These are phyloP conservation scores for Boleophthalmus pectinirostris DNA, from an alignment of 2,113 vertebrate genomes.

Conservation along the genomic window DNA sequence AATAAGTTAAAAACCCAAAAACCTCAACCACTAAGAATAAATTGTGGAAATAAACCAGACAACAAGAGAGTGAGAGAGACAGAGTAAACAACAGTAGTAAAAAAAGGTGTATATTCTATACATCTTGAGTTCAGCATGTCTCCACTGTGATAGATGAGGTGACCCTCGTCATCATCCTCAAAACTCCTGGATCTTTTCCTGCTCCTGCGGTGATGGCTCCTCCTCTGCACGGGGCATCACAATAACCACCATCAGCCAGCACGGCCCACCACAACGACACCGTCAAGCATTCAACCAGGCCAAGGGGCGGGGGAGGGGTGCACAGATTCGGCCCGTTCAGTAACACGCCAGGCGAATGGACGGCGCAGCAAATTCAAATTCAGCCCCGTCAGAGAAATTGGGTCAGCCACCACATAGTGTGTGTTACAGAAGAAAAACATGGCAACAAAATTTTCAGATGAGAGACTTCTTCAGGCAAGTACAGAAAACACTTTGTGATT, in stretches of 20 bases:
- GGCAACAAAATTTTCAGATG: constrained; percentile 99
- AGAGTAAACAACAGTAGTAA: constrained; percentile 78
- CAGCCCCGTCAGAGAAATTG: constrained; percentile 96
- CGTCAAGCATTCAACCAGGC: constrained; percentile 88
- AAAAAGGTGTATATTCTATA: constrained; percentile 90
- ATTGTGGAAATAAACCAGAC: constrained; percentile 69
- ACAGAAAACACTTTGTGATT: constrained; percentile 81
- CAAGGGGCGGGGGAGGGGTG: constrained; percentile 73
- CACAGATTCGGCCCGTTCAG: constrained; percentile 89
- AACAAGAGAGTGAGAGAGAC: constrained; percentile 77
- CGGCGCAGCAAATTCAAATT: constrained; percentile 99
- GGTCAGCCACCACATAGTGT: constrained; percentile 95
- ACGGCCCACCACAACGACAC: constrained; percentile 86
- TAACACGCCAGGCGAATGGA: constrained; percentile 83
- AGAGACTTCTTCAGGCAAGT: constrained; percentile 86
- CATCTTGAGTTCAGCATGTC: constrained; percentile 95
- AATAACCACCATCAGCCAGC: constrained; percentile 79
- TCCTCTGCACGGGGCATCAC: constrained; percentile 83
- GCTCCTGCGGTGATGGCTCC: constrained; percentile 83
- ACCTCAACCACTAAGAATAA: constrained; percentile 47
- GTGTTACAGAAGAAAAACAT: constrained; percentile 99
- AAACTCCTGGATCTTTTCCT: constrained; percentile 94
- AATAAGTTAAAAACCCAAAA: constrained; percentile 49
- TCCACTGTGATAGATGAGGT: constrained; percentile 98
- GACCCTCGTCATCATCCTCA: constrained; percentile 99